Percentiles rank a stretch among this genome's conserved stretches.
Evolutionary conservation across 2,113 vertebrate species (phyloP).

Genomic region (Bubo scandiacus): DNA sequence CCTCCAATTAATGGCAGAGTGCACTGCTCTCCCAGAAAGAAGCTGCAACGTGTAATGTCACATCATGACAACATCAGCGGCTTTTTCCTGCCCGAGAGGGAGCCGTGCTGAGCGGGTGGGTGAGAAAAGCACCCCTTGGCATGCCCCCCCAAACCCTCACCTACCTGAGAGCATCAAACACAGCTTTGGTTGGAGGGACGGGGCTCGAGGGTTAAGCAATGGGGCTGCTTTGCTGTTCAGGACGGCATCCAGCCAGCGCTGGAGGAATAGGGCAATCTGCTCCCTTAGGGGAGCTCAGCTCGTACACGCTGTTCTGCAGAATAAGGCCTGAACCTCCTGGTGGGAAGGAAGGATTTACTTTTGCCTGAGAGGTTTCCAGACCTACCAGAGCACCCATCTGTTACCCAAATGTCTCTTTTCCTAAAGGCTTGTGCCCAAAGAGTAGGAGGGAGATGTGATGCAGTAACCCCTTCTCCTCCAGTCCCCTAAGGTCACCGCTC

Average conservation of each 20-base stretch:
- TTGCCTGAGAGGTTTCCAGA: slow-evolving; percentile 23
- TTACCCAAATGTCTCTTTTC: background rate
- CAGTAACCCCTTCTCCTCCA: background rate
- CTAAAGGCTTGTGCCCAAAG: background rate
- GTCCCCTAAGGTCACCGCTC: background rate
- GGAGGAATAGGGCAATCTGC: background rate
- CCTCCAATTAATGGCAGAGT: background rate
- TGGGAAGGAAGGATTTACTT: background rate
- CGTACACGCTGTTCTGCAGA: background rate
- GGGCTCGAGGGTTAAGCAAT: background rate
- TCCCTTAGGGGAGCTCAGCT: background rate
- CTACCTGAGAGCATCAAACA: background rate
- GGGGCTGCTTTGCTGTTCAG: background rate
- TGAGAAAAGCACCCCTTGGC: background rate
- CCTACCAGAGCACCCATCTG: slow-evolving; percentile 28
- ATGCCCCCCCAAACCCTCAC: background rate
- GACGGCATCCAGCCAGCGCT: background rate
- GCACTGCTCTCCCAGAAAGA: background rate
- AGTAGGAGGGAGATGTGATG: background rate
- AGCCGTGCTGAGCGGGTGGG: fast-evolving
- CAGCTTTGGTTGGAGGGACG: fast-evolving
- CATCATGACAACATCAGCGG: background rate
- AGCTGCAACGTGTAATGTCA: background rate
- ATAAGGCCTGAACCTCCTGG: background rate
- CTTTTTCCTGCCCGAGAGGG: background rate